Conservation (phyloP, 1,140 invertebrate genomes). For the Epicauta chinensis region DNA sequence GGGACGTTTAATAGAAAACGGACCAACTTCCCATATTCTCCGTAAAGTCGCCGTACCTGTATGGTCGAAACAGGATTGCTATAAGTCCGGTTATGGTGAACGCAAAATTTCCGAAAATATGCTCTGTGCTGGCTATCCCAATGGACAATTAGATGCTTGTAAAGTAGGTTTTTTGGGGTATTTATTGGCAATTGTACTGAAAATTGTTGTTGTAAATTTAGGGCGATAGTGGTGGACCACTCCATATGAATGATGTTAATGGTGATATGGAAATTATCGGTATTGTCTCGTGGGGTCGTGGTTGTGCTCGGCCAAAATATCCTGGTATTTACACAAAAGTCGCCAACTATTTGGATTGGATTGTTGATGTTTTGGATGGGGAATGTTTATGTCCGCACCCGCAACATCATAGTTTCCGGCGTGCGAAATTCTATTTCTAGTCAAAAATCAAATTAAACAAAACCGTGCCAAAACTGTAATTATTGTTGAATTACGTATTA, state of each 20-base stretch:
- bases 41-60: constrained; percentile 55
- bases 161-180: no score
- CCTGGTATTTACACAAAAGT: constrained; percentile 73
- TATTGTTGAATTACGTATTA: background rate
- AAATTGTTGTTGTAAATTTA: no score
- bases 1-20: constrained; percentile 62
- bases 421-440: background rate
- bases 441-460: constrained; percentile 1
- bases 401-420: constrained; percentile 1
- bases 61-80: constrained; percentile 52
- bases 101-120: constrained; percentile 62
- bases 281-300: constrained; percentile 73
- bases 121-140: constrained; percentile 59
- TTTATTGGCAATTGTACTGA: no score
- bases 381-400: constrained; percentile 50
- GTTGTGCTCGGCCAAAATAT: constrained; percentile 64
- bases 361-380: constrained; percentile 46
- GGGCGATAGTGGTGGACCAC: constrained; percentile 53
- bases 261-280: constrained; percentile 50
- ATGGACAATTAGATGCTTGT: constrained; percentile 43
- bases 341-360: constrained; percentile 63
- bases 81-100: constrained; percentile 47
- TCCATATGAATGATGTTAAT: constrained; percentile 40
- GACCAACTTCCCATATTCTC: constrained; percentile 53
- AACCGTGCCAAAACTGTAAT: background rate